phyloP scores from a whole-genome alignment of 1,140 invertebrate genomes.

The Cardiocondyla obscurior region DNA sequence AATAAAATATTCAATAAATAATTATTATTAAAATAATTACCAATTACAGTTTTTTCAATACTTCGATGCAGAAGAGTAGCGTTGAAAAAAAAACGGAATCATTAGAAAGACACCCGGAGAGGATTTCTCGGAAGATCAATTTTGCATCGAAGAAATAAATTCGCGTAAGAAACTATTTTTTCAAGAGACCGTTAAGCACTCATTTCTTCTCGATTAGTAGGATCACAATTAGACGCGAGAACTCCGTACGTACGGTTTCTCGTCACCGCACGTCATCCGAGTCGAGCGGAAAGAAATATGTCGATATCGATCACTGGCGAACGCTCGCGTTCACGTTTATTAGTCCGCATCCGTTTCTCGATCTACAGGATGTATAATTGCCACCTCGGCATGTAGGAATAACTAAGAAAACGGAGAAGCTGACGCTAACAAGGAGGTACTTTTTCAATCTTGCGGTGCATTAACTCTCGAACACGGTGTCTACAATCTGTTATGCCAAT shows the following conservation, averaged over 20 bases:
- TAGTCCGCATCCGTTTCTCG: background rate
- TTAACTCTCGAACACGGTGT: background rate
- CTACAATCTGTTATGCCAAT: background rate
- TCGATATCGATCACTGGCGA: slow-evolving; percentile 11
- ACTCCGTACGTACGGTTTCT: background rate
- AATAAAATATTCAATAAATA: too few relatives aligned
- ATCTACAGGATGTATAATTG: background rate
- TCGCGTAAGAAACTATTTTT: background rate
- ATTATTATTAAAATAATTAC: too few relatives aligned
- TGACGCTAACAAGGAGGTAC: background rate
- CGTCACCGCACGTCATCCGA: background rate
- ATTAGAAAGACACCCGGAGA: too few relatives aligned
- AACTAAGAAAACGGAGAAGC: background rate
- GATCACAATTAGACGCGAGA: background rate
- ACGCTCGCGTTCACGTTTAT: slow-evolving; percentile 2
- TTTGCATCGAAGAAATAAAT: background rate
- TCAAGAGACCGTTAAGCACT: background rate
- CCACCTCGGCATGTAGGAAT: background rate
- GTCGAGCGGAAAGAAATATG: background rate
- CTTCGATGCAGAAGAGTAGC: too few relatives aligned
- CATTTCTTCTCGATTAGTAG: background rate
- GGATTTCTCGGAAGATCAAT: too few relatives aligned
- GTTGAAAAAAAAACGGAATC: too few relatives aligned
- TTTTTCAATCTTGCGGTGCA: background rate
- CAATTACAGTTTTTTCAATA: too few relatives aligned